Conservation (phyloP, 1,140 invertebrate genomes). For the Caenorhabditis brenneri region DNA sequence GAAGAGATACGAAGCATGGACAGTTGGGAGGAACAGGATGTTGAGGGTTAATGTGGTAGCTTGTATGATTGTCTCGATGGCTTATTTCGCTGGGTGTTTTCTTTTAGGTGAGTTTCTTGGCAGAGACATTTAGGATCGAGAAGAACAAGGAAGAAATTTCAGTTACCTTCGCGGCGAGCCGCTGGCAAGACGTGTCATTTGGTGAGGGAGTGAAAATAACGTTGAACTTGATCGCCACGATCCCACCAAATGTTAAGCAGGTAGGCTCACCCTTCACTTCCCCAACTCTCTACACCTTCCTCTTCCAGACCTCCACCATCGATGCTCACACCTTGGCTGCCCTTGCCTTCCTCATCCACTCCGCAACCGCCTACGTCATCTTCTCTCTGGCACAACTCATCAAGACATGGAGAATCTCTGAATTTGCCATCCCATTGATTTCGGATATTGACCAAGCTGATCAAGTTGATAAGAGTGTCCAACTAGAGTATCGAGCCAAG, state of each 20-base stretch:
- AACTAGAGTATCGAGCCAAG: background rate
- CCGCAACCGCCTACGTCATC: background rate
- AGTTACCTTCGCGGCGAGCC: background rate
- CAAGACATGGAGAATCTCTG: slow-evolving; percentile 28
- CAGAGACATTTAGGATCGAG: no score
- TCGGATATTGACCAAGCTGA: slow-evolving; percentile 1
- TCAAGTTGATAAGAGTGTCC: background rate
- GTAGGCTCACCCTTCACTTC: no score
- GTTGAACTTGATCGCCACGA: background rate
- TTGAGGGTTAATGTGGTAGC: background rate
- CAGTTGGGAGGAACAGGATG: background rate
- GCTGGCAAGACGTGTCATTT: slow-evolving; percentile 2
- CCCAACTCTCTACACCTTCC: no score
- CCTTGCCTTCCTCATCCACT: background rate
- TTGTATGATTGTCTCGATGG: background rate
- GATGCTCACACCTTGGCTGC: slow-evolving; percentile 3
- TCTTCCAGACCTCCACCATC: background rate
- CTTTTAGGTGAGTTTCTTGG: background rate
- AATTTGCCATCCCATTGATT: background rate
- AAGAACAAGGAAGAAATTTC: no score
- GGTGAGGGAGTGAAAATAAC: background rate
- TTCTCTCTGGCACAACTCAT: background rate
- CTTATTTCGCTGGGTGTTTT: background rate
- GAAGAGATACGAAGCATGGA: slow-evolving; percentile 8
- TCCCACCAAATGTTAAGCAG: slow-evolving; percentile 4